Evolutionary conservation across 2,113 vertebrate species (phyloP), one percentile per base, ranked within the genome.

Genomic region (Eolophus roseicapilla): DNA sequence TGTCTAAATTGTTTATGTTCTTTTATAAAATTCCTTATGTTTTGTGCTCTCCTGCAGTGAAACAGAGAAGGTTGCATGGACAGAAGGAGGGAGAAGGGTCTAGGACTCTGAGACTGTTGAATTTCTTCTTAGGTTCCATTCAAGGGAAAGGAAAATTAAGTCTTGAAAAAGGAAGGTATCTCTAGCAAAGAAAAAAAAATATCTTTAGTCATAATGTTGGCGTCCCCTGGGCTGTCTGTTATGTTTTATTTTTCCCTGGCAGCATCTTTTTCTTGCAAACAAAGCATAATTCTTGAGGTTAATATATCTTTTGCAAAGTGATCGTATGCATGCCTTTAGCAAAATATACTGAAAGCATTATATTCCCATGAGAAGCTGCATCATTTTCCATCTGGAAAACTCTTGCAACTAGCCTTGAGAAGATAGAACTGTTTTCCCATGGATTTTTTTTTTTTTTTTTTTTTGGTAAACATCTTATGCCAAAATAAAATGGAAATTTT

Each of bases 331-430:
- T 6, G 90, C 21, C 65, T 88, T 93, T 68, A 88, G 78, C 65
- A 88, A 92, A 90, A 84, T 93, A 62, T 71, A 90, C 0, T 1
- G 64, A 96, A 88, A 90, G 2, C 76, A 86, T 83, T 92, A 59
- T 79, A 78, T 88, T 84, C 85, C 86, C 86, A 75, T 10, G 80
- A 81, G 80, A 41, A 91, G 2, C 60, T 81, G 24, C 77, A 86
- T 78, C 39, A 86, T 91, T 93, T 95, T 69, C 89, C 86, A 88
- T 97, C 65, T 95, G 89, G 83, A 95, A 88, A 93, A 82, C 29
- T 91, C 65, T 91, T 92, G 50, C 75, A 89, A 60, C 60, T 60
- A 87, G 29, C 39, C 65, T 92, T 84, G 65, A 75, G 69, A 81
- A 46, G 43, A 77, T 5, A 82, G 47, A 84, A 73, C 10, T 65